phyloP scores from a whole-genome alignment of 2,888 invertebrate genomes.

The Venusia cambrica region DNA sequence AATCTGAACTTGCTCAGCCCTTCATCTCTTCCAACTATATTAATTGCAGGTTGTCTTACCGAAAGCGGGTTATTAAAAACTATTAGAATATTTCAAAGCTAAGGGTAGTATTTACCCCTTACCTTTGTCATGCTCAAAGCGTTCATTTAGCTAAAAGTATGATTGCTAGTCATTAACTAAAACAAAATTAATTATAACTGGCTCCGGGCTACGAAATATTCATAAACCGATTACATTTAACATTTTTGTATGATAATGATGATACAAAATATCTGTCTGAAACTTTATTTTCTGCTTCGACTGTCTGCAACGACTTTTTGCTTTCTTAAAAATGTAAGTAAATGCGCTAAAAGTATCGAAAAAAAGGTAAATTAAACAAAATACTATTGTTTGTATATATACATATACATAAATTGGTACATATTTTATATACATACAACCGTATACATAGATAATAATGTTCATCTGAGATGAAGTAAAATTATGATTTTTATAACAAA shows the following conservation, averaged over 20 bases:
- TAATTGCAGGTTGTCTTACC: constrained; percentile 74
- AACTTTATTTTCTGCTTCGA: too few species aligned
- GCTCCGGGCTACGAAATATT: constrained; percentile 23
- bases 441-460: too few species aligned
- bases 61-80: constrained; percentile 72
- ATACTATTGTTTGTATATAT: too few species aligned
- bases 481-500: constrained; percentile 45
- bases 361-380: too few species aligned
- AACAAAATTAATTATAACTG: constrained; percentile 48
- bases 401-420: too few species aligned
- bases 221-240: constrained; percentile 17
- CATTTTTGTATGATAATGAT: constrained; percentile 6
- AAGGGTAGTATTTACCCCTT: constrained; percentile 49
- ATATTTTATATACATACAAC: too few species aligned
- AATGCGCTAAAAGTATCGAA: too few species aligned
- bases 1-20: constrained; percentile 30
- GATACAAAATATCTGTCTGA: too few species aligned
- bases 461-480: constrained; percentile 22
- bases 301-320: too few species aligned
- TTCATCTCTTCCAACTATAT: constrained; percentile 40
- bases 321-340: too few species aligned
- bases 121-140: constrained; percentile 50
- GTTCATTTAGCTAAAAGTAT: constrained; percentile 70
- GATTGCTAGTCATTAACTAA: constrained; percentile 55
- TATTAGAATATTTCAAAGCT: constrained; percentile 68